A percentile compares a stretch with the other conserved stretches of the same genome.
phyloP scores from a whole-genome alignment of 2,113 vertebrate genomes.

The Pelmatolapia mariae region DNA sequence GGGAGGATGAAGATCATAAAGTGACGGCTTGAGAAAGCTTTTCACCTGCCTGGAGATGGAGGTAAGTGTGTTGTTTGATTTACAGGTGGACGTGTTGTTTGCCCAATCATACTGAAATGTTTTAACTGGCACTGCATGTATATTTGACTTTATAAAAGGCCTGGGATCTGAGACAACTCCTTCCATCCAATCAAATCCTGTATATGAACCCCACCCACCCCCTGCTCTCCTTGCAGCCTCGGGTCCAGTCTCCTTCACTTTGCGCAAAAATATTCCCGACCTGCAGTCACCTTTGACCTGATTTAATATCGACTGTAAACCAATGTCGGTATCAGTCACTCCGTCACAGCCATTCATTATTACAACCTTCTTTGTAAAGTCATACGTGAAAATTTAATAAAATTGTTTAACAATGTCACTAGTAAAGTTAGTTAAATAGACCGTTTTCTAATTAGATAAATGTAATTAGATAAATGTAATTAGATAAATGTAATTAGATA shows the following conservation, averaged over 20 bases:
- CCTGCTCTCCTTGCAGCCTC: background rate
- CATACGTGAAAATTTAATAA: background rate
- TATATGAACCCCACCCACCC: conserved; percentile 3
- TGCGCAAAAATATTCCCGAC: rapidly evolving
- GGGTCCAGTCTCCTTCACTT: background rate
- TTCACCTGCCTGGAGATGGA: background rate
- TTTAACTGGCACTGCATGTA: background rate
- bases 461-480: background rate
- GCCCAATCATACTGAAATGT: background rate
- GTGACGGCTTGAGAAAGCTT: background rate
- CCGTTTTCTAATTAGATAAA: background rate
- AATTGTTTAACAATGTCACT: rapidly evolving
- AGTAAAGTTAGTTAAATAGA: background rate
- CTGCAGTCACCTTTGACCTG: background rate
- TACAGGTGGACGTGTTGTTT: background rate
- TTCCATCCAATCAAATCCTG: conserved; percentile 49
- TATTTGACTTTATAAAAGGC: background rate
- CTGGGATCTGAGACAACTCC: background rate
- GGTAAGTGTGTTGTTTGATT: background rate
- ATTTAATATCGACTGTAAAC: background rate
- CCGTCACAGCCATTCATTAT: background rate
- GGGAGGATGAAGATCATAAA: background rate
- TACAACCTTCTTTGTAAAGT: background rate
- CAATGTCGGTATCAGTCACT: no score
- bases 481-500: background rate